Evolutionary conservation across 2,797 vertebrate genomes (phyloP), one percentile per base, ranked within the genome.

Genomic region (Serranus cabrilla): DNA sequence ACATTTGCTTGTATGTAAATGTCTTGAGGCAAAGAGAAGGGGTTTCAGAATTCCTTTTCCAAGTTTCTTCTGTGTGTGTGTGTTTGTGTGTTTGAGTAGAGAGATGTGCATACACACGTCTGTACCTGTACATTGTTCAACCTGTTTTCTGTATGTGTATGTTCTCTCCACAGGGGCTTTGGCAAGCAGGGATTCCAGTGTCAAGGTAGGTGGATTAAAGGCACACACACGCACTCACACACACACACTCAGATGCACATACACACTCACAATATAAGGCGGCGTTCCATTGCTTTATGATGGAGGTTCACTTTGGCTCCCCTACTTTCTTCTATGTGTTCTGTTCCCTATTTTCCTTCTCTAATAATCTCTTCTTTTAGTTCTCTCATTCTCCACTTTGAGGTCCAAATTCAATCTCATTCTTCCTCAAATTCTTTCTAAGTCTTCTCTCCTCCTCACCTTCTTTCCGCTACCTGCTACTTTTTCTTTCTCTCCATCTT

Each of bases 141-240:
- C 69, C 66, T 78, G 50, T 81, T 78, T 61, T 68, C 12, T 85
- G 8, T 34, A 34, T 34, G 34, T 91, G 59, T 91, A 9, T 89
- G 57, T 73, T 82, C 67, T 92, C 68, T 91, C 61, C 5, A 42
- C 94, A 98, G 98, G 98, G 98, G 98, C 61, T 98, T 98, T 92
- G 98, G 98, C 76, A 99, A 99, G 88, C 97, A 99, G 91, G 98
- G 98, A 81, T 98, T 99, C 94, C 98, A 98, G 95, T 98, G 98
- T 95, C 97, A 99, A 97, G 98, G 98, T 99, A 34, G 31, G 31
- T 34, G 31, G 31, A 34, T 34, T 34, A 8, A 27, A 34, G 31
- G 7, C 34, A 34, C 34, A 77, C 73, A 50, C 42, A 57, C 54
- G 31, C 45, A 51, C 56, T 43, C 64, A 42, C 67, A 56, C 58